Evolutionary conservation across 2,113 vertebrate species (phyloP), one percentile per base, ranked within the genome.

Genomic region (Trogon melanurus): DNA sequence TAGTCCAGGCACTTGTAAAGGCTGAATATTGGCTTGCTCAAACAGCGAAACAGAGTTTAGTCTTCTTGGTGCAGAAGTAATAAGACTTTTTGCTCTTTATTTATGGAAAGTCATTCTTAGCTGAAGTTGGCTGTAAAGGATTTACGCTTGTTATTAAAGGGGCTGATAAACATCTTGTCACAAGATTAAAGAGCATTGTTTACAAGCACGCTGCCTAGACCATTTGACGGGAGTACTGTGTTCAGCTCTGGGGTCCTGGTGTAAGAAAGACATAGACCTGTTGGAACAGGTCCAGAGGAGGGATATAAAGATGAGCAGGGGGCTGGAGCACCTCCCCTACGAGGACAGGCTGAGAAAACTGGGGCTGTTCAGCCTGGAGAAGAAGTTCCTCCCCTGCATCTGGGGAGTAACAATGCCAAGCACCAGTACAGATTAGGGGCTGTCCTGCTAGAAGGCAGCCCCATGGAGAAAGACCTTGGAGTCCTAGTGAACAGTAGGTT

Each of bases 101-200:
- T 95, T 87, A 91, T 89, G 89, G 78, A 78, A 84, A 70, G 53
- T 78, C 73, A 74, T 76, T 83, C 60, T 86, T 48, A 81, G 69
- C 80, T 67, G 93, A 89, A 92, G 70, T 1, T 2, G 27, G 47
- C 65, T 57, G 17, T 91, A 87, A 92, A 93, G 65, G 51, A 78
- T 92, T 91, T 78, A 74, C 1, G 25, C 20, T 74, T 86, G 48
- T 70, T 93, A 66, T 66, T 79, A 62, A 79, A 84, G 34, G 36
- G 38, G 10, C 47, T 89, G 60, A 60, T 91, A 91, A 95, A 57
- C 69, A 78, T 91, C 79, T 71, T 76, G 56, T 91, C 45, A 54
- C 34, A 62, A 74, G 72, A 84, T 91, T 73, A 82, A 89, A 93
- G 75, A 76, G 29, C 45, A 30, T 58, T 84, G 57, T 66, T 84